Evolutionary conservation across 2,113 vertebrate genomes (phyloP), one percentile per base, ranked within the genome.

Genomic region (Erythrocebus patas): DNA sequence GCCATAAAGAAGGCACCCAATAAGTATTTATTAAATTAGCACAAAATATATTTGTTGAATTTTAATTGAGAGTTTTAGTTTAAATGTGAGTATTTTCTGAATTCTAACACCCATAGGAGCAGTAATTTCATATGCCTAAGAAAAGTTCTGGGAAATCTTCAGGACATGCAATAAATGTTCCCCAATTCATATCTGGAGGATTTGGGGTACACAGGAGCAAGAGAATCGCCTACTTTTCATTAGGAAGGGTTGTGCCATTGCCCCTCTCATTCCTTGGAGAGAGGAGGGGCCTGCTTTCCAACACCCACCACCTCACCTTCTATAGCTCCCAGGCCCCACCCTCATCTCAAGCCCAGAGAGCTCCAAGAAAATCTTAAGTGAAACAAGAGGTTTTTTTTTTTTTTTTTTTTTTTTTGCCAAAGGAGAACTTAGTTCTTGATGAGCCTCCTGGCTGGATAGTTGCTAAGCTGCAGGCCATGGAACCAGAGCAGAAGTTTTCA

Each of bases 11-110:
- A 72, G 30, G 13, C 9, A 10, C 2, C 38, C 23, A 23, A 48
- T n/a, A 93, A 83, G 57, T 73, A 83, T 32, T 68, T 68, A 32
- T 73, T 80, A 80, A 89, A 82, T 27, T 38, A 97, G 13, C 18
- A 66, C 13, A 66, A 50, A 87, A 50, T 45, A 32, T 22, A 59
- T 82, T 91, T 87, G 1, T 17, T 93, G 43, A 40, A 55, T 73
- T 96, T 70, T n/a, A 80, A 38, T 16, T 78, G 35, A 79, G 27
- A 66, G 22, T 50, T 85, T 89, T 83, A 38, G 57, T 90, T 78
- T 83, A 38, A 96, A 50, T 35, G 16, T 79, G 14, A 89, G 45
- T 40, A 59, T 79, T 86, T 52, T 38, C 50, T 66, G 30, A 79
- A 90, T 1, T 4, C 1, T 10, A 35, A 83, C 59, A 50, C 1